Evolutionary conservation across 2,113 vertebrate species (phyloP).

Genomic region (Megalops atlanticus): DNA sequence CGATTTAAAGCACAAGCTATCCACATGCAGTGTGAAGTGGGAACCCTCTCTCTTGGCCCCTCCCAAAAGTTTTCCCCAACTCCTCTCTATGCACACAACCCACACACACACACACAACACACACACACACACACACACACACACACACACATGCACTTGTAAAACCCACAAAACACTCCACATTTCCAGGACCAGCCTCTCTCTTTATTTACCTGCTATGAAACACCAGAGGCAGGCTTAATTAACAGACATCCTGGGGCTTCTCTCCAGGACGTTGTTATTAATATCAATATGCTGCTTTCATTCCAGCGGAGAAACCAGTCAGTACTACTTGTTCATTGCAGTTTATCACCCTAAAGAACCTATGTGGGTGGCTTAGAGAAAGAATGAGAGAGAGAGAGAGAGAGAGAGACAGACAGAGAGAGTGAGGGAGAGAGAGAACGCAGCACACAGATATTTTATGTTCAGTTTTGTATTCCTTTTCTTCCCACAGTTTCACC

Average conservation of each 20-base stretch:
- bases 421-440: too few species aligned
- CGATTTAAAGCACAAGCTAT: background rate
- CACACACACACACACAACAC: conserved; percentile 14
- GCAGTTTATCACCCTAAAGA: background rate
- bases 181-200: background rate
- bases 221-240: background rate
- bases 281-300: background rate
- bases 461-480: too few species aligned
- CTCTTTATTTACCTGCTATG: background rate
- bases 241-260: background rate
- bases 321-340: background rate
- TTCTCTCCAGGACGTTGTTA: background rate
- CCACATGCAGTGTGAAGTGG: background rate
- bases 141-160: conserved; percentile 54
- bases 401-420: too few species aligned
- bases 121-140: conserved; percentile 24
- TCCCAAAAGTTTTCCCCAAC: too few species aligned
- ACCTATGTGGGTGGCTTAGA: background rate
- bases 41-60: too few species aligned
- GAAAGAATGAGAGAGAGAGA: background rate
- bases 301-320: background rate
- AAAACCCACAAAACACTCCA: background rate
- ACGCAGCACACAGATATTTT: too few species aligned
- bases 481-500: too few species aligned
- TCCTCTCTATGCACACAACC: too few species aligned